Evolutionary conservation across 2,113 vertebrate genomes (phyloP).

Genomic region (Girardinichthys multiradiatus): DNA sequence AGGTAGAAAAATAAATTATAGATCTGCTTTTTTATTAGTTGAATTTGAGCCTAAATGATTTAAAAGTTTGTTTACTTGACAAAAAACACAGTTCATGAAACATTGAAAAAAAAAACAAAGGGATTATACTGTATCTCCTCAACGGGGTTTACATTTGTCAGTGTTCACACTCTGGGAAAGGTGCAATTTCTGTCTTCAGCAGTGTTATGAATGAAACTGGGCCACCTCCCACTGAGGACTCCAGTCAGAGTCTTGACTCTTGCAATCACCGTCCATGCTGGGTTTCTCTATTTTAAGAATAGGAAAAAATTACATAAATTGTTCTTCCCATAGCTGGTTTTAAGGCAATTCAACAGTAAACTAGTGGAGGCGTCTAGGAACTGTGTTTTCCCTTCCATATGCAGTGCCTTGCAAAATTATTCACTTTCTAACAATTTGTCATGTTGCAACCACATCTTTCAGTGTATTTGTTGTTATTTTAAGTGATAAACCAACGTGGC

Average conservation of each 20-base stretch:
- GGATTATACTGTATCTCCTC: constrained; percentile 2
- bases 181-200: constrained; percentile 39
- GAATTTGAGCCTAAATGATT: neutral
- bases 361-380: neutral
- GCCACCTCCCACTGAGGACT: constrained; percentile 53
- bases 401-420: neutral
- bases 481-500: too few relatives aligned
- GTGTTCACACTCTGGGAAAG: constrained; percentile 33
- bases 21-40: constrained; percentile 8
- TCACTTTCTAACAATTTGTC: neutral
- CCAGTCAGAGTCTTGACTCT: constrained; percentile 11
- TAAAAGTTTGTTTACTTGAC: neutral
- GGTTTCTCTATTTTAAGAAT: constrained; percentile 41
- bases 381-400: neutral
- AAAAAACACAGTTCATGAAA: neutral
- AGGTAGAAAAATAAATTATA: neutral
- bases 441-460: neutral
- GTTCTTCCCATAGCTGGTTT: neutral
- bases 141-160: constrained; percentile 23
- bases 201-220: constrained; percentile 56
- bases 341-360: neutral
- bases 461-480: neutral
- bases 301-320: neutral
- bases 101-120: neutral
- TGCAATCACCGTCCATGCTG: constrained; percentile 35